Percentiles rank a stretch among this genome's conserved stretches.
Conservation (phyloP, 2,113 vertebrate species). For the Pluvialis apricaria region DNA sequence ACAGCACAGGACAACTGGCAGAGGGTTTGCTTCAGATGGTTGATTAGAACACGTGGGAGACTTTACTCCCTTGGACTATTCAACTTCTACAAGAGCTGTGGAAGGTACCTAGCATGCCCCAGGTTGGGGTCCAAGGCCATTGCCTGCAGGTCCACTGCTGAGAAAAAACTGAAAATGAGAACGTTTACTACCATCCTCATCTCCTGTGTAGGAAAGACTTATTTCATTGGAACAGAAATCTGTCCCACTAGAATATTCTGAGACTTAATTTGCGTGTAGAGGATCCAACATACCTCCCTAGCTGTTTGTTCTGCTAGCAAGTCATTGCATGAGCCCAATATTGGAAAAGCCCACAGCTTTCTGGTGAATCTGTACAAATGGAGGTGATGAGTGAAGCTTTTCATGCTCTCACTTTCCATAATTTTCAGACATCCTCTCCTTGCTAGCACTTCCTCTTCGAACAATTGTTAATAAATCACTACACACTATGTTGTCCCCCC, state of each 20-base stretch:
- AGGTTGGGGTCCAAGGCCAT: background rate
- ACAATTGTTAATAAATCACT: background rate
- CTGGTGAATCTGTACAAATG: background rate
- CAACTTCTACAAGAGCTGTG: background rate
- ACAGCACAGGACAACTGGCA: too few relatives aligned
- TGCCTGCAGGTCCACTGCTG: background rate
- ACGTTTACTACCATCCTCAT: background rate
- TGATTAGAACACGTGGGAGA: too few relatives aligned
- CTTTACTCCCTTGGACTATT: background rate
- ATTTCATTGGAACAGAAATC: background rate
- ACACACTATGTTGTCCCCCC: background rate
- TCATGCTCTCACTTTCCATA: background rate
- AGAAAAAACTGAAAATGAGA: background rate
- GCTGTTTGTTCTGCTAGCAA: background rate
- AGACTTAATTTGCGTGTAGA: background rate
- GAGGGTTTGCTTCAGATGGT: too few relatives aligned
- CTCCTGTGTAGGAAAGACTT: background rate
- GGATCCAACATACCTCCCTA: background rate
- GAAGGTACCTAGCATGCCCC: rapidly evolving
- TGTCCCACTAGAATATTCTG: background rate
- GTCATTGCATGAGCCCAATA: rapidly evolving
- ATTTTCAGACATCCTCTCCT: background rate
- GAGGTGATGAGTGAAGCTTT: background rate
- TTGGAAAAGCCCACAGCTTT: background rate
- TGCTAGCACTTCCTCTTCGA: background rate